phyloP scores from a whole-genome alignment of 2,888 invertebrate genomes.

The Volucella inflata region DNA sequence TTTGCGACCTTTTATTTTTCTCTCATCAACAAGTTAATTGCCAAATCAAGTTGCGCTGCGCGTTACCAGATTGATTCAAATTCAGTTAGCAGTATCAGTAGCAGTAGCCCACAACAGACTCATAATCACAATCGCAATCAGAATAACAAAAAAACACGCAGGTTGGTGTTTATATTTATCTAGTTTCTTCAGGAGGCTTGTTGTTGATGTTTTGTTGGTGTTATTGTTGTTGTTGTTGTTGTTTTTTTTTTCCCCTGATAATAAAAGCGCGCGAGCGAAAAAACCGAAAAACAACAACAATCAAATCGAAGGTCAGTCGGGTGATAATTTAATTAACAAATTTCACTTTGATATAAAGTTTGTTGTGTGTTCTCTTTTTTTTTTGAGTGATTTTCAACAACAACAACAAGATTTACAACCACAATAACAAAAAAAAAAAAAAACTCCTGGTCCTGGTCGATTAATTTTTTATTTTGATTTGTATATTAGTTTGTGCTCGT shows the following conservation, averaged over 20 bases:
- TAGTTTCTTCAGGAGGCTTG: no score
- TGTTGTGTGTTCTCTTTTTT: neutral
- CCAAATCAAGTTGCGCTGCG: slow-evolving; percentile 45
- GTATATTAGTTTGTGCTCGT: no score
- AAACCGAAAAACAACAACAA: slow-evolving; percentile 2
- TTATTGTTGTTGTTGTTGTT: neutral
- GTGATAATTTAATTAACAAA: slow-evolving; percentile 54
- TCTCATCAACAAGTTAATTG: slow-evolving; percentile 64
- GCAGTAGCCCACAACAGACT: slow-evolving; percentile 5
- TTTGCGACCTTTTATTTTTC: neutral
- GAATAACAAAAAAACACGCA: slow-evolving; percentile 14
- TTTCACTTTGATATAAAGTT: slow-evolving; percentile 17
- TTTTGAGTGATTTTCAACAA: slow-evolving; percentile 3
- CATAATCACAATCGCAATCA: neutral
- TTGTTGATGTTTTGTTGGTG: no score
- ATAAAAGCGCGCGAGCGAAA: slow-evolving; percentile 1
- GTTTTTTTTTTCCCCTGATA: slow-evolving; percentile 6
- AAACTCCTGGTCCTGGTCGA: slow-evolving; percentile 1
- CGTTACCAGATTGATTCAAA: slow-evolving; percentile 51
- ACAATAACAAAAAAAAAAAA: neutral
- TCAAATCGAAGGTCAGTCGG: slow-evolving; percentile 61
- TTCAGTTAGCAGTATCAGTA: slow-evolving; percentile 41
- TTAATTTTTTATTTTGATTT: slow-evolving; percentile 35
- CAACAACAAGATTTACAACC: neutral
- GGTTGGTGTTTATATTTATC: neutral